Evolutionary conservation across 2,888 invertebrate genomes (phyloP), one percentile per base, ranked within the genome.

Genomic region (Eulithis testata): DNA sequence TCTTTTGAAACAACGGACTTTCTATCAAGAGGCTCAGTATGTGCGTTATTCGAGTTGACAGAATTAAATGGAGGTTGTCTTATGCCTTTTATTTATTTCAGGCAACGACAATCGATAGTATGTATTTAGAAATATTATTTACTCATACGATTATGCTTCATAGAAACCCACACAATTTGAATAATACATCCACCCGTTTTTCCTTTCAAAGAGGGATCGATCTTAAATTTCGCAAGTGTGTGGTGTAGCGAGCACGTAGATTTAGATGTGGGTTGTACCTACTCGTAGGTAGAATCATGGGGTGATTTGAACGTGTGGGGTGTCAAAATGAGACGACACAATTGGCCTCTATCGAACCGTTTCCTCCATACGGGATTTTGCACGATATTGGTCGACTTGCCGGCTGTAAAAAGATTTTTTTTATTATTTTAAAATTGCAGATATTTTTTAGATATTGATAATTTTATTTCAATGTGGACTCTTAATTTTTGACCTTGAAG

Each of bases 261-360:
- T 49, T 49, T 21, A 49, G 49, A 49, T 56, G 43, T 56, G 58
- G 53, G 60, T 50, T 57, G 59, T 40, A 40, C 31, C 31, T 31
- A 31, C 40, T 40, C 40, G 40, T 59, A 51, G 56, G 43, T 60
- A 47, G 8, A 58, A 65, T 56, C 55, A 63, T 49, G 65, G 69
- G 70, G 68, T 59, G 72, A 72, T 72, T 72, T 66, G 66, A 69
- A 69, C 71, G 61, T 71, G 65, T 67, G 61, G 73, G 71, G 73
- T 69, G 70, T 68, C 63, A 58, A 68, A 62, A 60, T 68, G 68
- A 70, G 66, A 69, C 68, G 63, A 56, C 71, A 70, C 55, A 69
- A 69, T 68, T 70, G 70, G 61, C 56, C 11, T 69, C 62, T 69
- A 69, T 70, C 57, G 63, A 73, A 59, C 65, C 50, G 63, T 63